phyloP scores from a whole-genome alignment of 2,888 invertebrate genomes.

The Capitulum mitella region DNA sequence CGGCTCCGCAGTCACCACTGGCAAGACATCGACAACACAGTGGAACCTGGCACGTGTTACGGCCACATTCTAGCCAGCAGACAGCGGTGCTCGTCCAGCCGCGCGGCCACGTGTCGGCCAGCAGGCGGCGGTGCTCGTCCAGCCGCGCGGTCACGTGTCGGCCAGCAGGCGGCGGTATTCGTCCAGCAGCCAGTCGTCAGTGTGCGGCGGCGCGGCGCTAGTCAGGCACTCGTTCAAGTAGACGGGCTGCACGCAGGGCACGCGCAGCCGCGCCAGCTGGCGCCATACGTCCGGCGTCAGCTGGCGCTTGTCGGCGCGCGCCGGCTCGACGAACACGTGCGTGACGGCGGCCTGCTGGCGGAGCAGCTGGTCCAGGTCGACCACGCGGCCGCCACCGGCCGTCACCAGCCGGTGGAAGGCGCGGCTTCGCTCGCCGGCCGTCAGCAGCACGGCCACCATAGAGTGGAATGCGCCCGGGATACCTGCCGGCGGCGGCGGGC shows the following conservation, averaged over 20 bases:
- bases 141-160: conserved; percentile 27
- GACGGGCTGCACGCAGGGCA: conserved; percentile 58
- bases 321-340: conserved; percentile 10
- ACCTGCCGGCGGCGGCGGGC: no score
- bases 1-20: no score
- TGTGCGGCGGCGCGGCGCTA: conserved; percentile 31
- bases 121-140: no score
- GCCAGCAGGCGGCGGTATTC: conserved; percentile 32
- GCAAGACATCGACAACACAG: no score
- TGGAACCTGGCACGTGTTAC: no score
- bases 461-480: conserved; percentile 33
- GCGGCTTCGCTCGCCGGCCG: conserved; percentile 54
- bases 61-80: no score
- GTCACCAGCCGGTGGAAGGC: conserved; percentile 61
- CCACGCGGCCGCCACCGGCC: conserved; percentile 67
- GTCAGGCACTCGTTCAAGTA: conserved; percentile 55
- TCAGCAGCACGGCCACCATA: conserved; percentile 47
- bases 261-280: conserved; percentile 38
- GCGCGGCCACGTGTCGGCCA: no score
- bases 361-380: conserved; percentile 51
- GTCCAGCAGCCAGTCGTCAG: conserved; percentile 31
- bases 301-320: conserved; percentile 26
- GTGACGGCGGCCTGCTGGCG: conserved; percentile 22
- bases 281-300: conserved; percentile 10
- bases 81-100: no score